These are phyloP conservation scores for Orthonychiurus folsomi DNA, from an alignment of 2,888 invertebrate genomes.

Conservation along the genomic window DNA sequence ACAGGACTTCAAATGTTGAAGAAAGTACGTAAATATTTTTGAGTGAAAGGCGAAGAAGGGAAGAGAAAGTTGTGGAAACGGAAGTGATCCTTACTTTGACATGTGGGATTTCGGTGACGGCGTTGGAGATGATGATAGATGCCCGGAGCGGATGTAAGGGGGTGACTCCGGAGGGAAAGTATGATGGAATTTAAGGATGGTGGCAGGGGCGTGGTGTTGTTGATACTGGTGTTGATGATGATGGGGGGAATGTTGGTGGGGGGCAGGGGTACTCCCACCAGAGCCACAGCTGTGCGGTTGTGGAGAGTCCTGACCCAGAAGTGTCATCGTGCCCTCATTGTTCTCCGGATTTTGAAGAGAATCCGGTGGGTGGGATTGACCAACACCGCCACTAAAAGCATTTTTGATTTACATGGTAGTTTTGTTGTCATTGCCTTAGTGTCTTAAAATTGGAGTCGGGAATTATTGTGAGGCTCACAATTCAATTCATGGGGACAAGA, in stretches of 20 bases:
- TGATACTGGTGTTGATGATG: conserved; percentile 45
- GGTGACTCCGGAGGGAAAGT: conserved; percentile 83
- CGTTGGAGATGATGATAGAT: conserved; percentile 31
- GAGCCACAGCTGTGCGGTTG: conserved; percentile 35
- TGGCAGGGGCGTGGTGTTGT: conserved; percentile 55
- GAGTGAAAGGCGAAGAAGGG: neutral
- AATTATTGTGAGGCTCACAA: too few species aligned
- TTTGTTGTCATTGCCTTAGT: too few species aligned
- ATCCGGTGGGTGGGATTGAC: neutral
- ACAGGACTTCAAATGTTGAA: too few species aligned
- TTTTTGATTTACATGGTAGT: too few species aligned
- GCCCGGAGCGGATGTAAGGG: conserved; percentile 25
- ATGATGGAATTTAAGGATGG: conserved; percentile 84
- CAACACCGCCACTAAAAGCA: neutral
- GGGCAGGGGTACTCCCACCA: conserved; percentile 26
- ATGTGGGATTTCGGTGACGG: conserved; percentile 27
- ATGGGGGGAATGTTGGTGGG: conserved; percentile 59
- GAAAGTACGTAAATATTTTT: neutral
- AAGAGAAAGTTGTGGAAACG: neutral
- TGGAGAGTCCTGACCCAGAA: conserved; percentile 16
- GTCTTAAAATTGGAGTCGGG: too few species aligned
- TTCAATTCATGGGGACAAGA: too few species aligned
- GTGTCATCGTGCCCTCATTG: conserved; percentile 16
- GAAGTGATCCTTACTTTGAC: conserved; percentile 10
- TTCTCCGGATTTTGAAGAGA: neutral